Evolutionary conservation across 2,888 invertebrate species (phyloP).

Genomic region (Xylota sylvarum): DNA sequence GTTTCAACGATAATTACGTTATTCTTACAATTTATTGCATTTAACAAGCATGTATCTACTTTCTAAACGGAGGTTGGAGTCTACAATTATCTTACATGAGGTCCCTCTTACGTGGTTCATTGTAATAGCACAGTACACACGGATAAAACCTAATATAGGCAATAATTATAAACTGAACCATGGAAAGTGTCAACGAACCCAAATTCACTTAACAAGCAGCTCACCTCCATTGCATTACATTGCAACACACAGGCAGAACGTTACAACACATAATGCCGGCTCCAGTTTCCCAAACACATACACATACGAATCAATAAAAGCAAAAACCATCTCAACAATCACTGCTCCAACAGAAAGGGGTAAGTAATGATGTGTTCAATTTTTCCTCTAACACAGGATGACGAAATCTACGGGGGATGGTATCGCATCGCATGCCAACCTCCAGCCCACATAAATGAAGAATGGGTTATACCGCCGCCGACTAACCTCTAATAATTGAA

Average conservation of each 20-base stretch:
- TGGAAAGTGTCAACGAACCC: conserved; percentile 66
- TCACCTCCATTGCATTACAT: conserved; percentile 13
- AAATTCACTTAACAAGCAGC: conserved; percentile 46
- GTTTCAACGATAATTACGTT: not conserved
- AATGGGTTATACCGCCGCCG: conserved; percentile 53
- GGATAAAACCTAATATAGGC: conserved; percentile 16
- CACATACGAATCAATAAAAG: conserved; percentile 66
- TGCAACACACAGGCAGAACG: conserved; percentile 28
- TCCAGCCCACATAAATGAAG: conserved; percentile 68
- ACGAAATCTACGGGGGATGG: conserved; percentile 35
- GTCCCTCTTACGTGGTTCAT: not conserved
- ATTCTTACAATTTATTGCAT: not conserved
- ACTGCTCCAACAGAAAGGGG: conserved; percentile 60
- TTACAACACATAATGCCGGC: conserved; percentile 37
- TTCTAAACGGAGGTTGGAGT: not conserved
- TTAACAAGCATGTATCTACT: not conserved
- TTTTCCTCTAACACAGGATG: conserved; percentile 38
- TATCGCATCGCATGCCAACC: conserved; percentile 53
- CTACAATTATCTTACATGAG: not conserved
- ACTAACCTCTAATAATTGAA: conserved; percentile 73
- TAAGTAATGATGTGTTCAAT: conserved; percentile 71
- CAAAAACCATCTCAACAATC: conserved; percentile 72
- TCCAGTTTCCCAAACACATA: conserved; percentile 19
- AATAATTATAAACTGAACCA: conserved; percentile 52
- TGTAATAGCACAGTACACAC: conserved; percentile 46